phyloP scores from a whole-genome alignment of 2,888 invertebrate species.

The Seira sanloemensis region DNA sequence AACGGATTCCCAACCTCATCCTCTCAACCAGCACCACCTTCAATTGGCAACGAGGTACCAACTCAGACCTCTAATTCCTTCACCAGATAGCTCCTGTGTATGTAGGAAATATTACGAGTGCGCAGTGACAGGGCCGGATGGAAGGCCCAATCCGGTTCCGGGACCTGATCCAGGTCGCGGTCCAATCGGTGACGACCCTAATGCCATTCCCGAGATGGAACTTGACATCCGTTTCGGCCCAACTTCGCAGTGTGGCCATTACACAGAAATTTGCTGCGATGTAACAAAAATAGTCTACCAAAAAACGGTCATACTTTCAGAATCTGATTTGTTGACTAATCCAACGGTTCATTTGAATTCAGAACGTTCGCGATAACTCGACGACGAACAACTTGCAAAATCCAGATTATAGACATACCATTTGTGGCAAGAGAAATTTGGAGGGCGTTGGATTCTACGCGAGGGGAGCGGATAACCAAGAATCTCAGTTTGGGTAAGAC shows the following conservation, averaged over 20 bases:
- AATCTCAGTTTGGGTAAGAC: conserved; percentile 79
- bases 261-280: conserved; percentile 83
- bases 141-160: too few species aligned
- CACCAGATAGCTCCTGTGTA: not conserved
- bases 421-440: conserved; percentile 72
- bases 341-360: not conserved
- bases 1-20: too few species aligned
- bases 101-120: conserved; percentile 37
- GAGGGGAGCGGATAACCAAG: conserved; percentile 81
- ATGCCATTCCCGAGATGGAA: not conserved
- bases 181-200: not conserved
- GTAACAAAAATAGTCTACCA: too few species aligned
- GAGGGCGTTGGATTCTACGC: conserved; percentile 85
- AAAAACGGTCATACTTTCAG: not conserved
- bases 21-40: too few species aligned
- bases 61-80: not conserved
- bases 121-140: too few species aligned
- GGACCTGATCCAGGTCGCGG: not conserved
- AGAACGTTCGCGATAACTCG: conserved; percentile 16
- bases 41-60: conserved; percentile 9
- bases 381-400: not conserved
- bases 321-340: not conserved
- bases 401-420: conserved; percentile 61
- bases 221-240: conserved; percentile 79
- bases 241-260: conserved; percentile 80